Evolutionary conservation across 2,888 invertebrate genomes (phyloP).

Genomic region (Aplocera efformata): DNA sequence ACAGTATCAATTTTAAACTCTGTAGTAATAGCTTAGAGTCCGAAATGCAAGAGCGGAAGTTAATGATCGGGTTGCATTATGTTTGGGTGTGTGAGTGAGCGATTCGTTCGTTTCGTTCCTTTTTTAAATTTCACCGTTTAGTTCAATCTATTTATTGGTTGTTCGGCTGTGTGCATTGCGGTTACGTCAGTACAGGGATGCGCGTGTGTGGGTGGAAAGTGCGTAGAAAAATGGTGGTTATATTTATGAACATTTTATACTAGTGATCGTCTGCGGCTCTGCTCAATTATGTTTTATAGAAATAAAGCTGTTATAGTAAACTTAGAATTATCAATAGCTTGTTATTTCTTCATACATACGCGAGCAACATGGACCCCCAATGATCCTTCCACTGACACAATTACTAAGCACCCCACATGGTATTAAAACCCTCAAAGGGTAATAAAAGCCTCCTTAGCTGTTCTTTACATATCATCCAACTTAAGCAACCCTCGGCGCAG

Average conservation of each 20-base stretch:
- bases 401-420: too few species aligned
- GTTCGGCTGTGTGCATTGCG: conserved; percentile 61
- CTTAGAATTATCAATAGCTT: too few species aligned
- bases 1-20: conserved; percentile 37
- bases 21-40: conserved; percentile 29
- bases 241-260: conserved; percentile 59
- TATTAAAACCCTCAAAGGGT: too few species aligned
- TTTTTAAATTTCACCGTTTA: conserved; percentile 81
- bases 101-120: conserved; percentile 77
- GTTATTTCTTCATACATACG: too few species aligned
- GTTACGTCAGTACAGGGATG: conserved; percentile 41
- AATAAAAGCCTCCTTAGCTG: too few species aligned
- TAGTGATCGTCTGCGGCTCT: conserved; percentile 30
- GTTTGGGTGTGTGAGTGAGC: conserved; percentile 61
- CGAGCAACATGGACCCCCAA: too few species aligned
- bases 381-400: too few species aligned
- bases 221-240: conserved; percentile 74
- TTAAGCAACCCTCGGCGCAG: too few species aligned
- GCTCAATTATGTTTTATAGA: conserved; percentile 10
- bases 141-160: conserved; percentile 80
- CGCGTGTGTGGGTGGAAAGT: conserved; percentile 62
- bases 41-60: conserved; percentile 29
- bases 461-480: too few species aligned
- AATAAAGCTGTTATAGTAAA: too few species aligned
- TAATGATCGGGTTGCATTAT: conserved; percentile 76